phyloP scores from a whole-genome alignment of 2,797 vertebrate species.

The Sebastes trivittatus region DNA sequence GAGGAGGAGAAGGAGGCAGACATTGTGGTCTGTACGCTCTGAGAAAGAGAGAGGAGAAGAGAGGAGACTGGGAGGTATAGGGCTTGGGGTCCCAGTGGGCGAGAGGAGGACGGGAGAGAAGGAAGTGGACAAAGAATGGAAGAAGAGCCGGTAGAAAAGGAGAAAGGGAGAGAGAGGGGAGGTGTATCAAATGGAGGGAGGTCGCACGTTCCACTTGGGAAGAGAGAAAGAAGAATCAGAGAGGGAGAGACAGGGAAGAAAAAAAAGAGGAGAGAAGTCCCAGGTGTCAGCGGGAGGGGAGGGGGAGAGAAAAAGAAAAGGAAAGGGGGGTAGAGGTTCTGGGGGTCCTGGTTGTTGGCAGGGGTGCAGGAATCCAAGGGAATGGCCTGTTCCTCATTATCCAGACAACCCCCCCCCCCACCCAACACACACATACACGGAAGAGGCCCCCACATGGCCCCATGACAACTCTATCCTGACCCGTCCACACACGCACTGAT shows the following conservation, averaged over 20 bases:
- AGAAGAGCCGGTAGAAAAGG: neutral
- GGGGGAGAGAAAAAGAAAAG: neutral
- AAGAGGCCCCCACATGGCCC: slow-evolving; percentile 57
- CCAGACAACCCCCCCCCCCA: slow-evolving; percentile 54
- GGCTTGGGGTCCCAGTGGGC: neutral
- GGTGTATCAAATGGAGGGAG: slow-evolving; percentile 43
- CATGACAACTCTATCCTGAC: slow-evolving; percentile 77
- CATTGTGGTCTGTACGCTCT: slow-evolving; percentile 23
- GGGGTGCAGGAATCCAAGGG: slow-evolving; percentile 79
- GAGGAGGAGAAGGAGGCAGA: slow-evolving; percentile 16
- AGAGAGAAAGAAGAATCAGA: slow-evolving; percentile 41
- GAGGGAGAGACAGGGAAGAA: neutral
- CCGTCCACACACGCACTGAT: slow-evolving; percentile 19
- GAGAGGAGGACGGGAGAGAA: slow-evolving; percentile 3
- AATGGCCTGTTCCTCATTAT: slow-evolving; percentile 85
- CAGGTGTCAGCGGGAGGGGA: slow-evolving; percentile 59
- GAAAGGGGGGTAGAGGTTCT: slow-evolving; percentile 47
- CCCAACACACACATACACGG: slow-evolving; percentile 23
- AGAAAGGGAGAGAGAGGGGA: neutral
- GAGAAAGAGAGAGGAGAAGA: neutral
- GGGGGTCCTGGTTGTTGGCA: slow-evolving; percentile 73
- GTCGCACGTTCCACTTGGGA: slow-evolving; percentile 49
- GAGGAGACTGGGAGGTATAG: neutral
- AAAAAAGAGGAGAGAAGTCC: slow-evolving; percentile 30
- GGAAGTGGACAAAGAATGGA: neutral